Conservation (phyloP, 2,113 vertebrate species). For the Tragulus kanchil region DNA sequence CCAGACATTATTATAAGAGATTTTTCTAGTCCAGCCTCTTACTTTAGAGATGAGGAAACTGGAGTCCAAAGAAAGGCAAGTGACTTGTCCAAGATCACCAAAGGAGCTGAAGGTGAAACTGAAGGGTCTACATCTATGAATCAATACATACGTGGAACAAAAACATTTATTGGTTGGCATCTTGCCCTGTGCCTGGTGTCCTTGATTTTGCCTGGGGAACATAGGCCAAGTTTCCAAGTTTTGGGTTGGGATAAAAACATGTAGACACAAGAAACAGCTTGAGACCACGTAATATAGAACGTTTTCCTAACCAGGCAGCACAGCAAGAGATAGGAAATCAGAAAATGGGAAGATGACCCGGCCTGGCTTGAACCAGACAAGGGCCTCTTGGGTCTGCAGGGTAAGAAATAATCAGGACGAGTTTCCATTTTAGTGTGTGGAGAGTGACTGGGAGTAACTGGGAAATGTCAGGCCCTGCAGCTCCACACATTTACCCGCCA, state of each 20-base stretch:
- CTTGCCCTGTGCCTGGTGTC: background rate
- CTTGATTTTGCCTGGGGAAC: background rate
- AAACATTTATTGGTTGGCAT: background rate
- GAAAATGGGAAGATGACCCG: background rate
- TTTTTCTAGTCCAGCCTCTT: background rate
- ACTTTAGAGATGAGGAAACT: background rate
- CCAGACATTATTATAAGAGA: background rate
- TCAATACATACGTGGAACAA: background rate
- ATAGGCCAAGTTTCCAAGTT: background rate
- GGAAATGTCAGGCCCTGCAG: background rate
- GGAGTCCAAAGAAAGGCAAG: background rate
- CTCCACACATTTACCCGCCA: background rate
- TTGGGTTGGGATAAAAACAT: background rate
- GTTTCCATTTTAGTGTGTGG: background rate
- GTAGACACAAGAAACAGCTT: background rate
- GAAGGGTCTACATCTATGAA: background rate
- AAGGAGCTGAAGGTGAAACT: background rate
- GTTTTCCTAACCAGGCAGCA: background rate
- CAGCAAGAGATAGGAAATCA: background rate
- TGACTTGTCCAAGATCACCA: conserved; percentile 20
- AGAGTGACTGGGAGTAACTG: background rate
- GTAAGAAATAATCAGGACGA: background rate
- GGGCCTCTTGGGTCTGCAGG: background rate
- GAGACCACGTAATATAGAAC: background rate
- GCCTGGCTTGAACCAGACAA: background rate